Evolutionary conservation across 2,888 invertebrate genomes (phyloP).

Genomic region (Camptogramma bilineatum): DNA sequence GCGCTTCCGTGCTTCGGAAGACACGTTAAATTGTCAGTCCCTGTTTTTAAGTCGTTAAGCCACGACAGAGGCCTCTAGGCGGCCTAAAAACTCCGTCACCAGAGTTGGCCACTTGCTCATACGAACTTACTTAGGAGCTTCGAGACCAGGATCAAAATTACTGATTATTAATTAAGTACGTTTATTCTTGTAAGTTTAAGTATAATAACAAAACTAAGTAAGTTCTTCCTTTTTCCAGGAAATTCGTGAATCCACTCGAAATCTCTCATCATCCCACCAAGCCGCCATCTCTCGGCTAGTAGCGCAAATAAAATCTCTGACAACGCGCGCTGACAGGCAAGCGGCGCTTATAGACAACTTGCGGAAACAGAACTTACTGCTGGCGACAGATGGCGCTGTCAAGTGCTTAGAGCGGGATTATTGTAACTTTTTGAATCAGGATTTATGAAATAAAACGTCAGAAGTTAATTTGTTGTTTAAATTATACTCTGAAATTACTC

Average conservation of each 20-base stretch:
- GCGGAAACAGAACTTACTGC: slow-evolving; percentile 60
- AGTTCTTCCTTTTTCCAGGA: slow-evolving; percentile 57
- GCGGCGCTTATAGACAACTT: slow-evolving; percentile 67
- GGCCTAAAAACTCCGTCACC: too few relatives aligned
- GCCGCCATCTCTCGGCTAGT: slow-evolving; percentile 63
- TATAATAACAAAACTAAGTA: too few relatives aligned
- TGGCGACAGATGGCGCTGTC: slow-evolving; percentile 62
- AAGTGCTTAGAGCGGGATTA: slow-evolving; percentile 65
- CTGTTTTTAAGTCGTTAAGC: too few relatives aligned
- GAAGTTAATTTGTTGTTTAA: neutral
- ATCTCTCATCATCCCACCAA: slow-evolving; percentile 60
- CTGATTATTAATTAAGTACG: too few relatives aligned
- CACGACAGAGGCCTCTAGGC: too few relatives aligned
- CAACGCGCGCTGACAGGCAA: slow-evolving; percentile 59
- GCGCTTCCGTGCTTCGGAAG: too few relatives aligned
- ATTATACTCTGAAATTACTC: too few relatives aligned
- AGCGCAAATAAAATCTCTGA: slow-evolving; percentile 53
- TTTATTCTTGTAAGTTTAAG: too few relatives aligned
- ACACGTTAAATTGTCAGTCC: too few relatives aligned
- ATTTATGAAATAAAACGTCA: slow-evolving; percentile 43
- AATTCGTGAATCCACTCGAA: slow-evolving; percentile 64
- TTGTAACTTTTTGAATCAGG: slow-evolving; percentile 62
- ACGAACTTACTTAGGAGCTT: too few relatives aligned
- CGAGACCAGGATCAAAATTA: too few relatives aligned
- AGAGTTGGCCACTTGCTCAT: too few relatives aligned